Percentiles rank a stretch among this genome's conserved stretches.
phyloP scores from a whole-genome alignment of 2,797 vertebrate species.

The Epinephelus awoara region DNA sequence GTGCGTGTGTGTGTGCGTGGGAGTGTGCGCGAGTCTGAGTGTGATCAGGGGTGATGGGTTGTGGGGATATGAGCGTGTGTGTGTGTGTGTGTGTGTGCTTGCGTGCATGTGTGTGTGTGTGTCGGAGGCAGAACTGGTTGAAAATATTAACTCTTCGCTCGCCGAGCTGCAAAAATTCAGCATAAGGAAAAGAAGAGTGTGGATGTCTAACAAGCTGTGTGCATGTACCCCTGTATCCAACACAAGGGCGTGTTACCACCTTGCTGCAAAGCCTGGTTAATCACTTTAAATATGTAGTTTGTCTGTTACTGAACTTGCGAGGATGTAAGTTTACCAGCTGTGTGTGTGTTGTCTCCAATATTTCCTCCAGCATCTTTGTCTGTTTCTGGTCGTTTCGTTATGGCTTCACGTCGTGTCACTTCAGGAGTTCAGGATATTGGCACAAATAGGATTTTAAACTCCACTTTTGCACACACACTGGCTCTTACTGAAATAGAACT shows the following conservation, averaged over 20 bases:
- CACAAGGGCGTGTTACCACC: conserved; percentile 30
- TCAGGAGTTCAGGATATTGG: conserved; percentile 30
- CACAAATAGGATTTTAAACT: conserved; percentile 57
- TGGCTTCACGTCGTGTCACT: conserved; percentile 23
- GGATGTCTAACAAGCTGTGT: conserved; percentile 63
- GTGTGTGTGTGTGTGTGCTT: conserved; percentile 13
- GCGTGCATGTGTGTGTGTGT: conserved; percentile 60
- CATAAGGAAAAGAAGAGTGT: conserved; percentile 57
- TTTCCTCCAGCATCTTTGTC: conserved; percentile 30
- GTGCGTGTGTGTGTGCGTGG: conserved; percentile 42
- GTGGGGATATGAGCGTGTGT: conserved; percentile 38
- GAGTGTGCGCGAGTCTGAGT: conserved; percentile 37
- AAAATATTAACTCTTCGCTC: conserved; percentile 84
- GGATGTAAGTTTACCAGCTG: conserved; percentile 8
- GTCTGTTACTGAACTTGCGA: conserved; percentile 43
- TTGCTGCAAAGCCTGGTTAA: conserved; percentile 43
- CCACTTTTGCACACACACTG: conserved; percentile 42
- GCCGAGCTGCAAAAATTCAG: conserved; percentile 70
- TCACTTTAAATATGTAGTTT: conserved; percentile 49
- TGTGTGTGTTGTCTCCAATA: background rate
- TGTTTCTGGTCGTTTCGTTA: background rate
- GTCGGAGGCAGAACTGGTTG: conserved; percentile 81
- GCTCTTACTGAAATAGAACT: conserved; percentile 63
- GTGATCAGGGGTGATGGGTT: conserved; percentile 59
- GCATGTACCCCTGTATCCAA: conserved; percentile 17